Percentiles rank a stretch among this genome's conserved stretches.
Conservation (phyloP, 2,888 invertebrate genomes). For the Neoitamus cyanurus region DNA sequence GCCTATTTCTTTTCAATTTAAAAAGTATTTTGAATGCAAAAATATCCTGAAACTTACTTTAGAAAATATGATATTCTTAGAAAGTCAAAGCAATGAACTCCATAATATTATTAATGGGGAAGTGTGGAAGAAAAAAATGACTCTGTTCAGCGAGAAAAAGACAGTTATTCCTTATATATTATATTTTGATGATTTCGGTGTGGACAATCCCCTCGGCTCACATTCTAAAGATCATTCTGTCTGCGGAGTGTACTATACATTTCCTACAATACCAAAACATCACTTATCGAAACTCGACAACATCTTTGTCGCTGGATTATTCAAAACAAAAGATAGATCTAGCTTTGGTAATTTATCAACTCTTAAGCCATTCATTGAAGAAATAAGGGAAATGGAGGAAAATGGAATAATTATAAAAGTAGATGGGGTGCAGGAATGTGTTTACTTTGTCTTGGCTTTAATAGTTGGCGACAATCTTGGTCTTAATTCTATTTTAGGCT, state of each 20-base stretch:
- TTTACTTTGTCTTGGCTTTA: neutral
- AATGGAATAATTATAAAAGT: neutral
- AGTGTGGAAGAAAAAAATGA: neutral
- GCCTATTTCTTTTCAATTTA: neutral
- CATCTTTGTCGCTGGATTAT: slow-evolving; percentile 35
- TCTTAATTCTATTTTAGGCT: neutral
- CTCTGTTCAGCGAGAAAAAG: neutral
- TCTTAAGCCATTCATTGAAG: neutral
- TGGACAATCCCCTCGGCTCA: neutral
- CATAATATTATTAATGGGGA: neutral
- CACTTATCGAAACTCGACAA: slow-evolving; percentile 3
- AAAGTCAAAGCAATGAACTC: neutral
- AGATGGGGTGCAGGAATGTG: neutral
- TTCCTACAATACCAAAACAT: slow-evolving; percentile 11
- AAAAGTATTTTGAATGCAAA: neutral
- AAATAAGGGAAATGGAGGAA: neutral
- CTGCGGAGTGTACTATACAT: slow-evolving; percentile 29
- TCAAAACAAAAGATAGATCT: slow-evolving; percentile 24
- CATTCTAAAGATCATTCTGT: neutral
- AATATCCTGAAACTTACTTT: neutral
- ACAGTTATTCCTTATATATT: neutral
- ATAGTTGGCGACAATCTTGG: neutral
- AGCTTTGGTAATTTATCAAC: neutral
- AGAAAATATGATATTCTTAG: neutral
- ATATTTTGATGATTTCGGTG: neutral